A percentile compares a stretch with the other conserved stretches of the same genome.
phyloP scores from a whole-genome alignment of 2,888 invertebrate species.

The Ephialtes manifestator region DNA sequence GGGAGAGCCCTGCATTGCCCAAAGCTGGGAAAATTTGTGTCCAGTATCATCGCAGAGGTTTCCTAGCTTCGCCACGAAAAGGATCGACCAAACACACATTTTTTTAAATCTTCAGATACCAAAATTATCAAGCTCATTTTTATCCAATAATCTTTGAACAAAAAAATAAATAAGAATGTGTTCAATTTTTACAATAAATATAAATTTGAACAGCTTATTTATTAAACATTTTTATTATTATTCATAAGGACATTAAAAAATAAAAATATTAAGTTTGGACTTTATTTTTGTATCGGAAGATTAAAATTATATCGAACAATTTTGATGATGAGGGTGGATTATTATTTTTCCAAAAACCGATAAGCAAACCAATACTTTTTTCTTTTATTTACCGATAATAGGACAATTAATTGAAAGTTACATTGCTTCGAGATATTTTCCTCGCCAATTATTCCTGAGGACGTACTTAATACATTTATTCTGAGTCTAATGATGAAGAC shows the following conservation, averaged over 20 bases:
- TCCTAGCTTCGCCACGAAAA: background rate
- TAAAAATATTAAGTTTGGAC: background rate
- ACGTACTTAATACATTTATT: slow-evolving; percentile 14
- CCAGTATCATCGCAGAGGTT: slow-evolving; percentile 60
- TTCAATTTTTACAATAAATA: background rate
- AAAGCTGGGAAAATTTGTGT: slow-evolving; percentile 8
- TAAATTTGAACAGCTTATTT: too few species aligned
- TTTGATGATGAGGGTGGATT: background rate
- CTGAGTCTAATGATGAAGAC: background rate
- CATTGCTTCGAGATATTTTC: slow-evolving; percentile 27
- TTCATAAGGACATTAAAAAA: background rate
- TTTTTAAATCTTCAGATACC: slow-evolving; percentile 17
- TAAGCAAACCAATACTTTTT: background rate
- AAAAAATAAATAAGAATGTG: background rate
- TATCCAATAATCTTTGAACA: background rate
- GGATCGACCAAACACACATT: background rate
- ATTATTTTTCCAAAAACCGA: background rate
- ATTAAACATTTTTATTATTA: background rate
- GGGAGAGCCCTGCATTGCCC: slow-evolving; percentile 38
- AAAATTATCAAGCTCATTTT: background rate
- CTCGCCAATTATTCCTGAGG: slow-evolving; percentile 12
- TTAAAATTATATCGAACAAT: background rate
- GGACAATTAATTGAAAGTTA: background rate
- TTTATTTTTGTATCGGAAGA: background rate
- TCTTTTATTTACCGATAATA: background rate